Base-by-base conservation (phyloP, 2,797 vertebrate species). In the Aselliscus stoliczkanus region DNA sequence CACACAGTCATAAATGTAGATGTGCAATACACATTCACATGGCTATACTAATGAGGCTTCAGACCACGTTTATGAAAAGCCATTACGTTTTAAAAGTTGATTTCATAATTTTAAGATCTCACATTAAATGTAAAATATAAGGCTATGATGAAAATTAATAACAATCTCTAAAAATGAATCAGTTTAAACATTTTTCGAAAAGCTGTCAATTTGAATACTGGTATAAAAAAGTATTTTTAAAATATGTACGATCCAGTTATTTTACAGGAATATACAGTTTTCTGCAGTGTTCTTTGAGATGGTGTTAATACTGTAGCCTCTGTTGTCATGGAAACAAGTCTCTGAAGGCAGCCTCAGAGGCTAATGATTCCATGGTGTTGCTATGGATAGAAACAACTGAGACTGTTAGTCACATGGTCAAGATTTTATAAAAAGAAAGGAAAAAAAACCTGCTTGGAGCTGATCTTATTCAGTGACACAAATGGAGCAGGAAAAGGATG, bases 301-400 rank as follows among this genome's bases (percentile, higher is more conserved):
- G 64, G 80, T 96, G 25, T 95, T 97, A 96, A 96, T 97, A 96
- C 80, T 96, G 92, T 98, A 97, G 86, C 96, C 88, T 93, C 44
- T 94, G 97, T 97, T 98, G 98, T 98, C 98, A 98, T 98, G 97
- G 97, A 97, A 97, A 98, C 96, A 82, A 80, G 77, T 96, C 97
- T 98, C 97, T 95, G 93, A 97, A 98, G 98, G 98, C 97, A 97
- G 97, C 96, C 97, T 98, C 79, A 82, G 90, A 95, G n/a, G 70
- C 96, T 96, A 97, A 96, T 95, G 98, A 98, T 98, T 98, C 98
- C 73, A 88, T 98, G 97, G 97, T 94, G 95, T 98, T 98, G 97
- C 98, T 98, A 97, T 96, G 97, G 98, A 97, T 97, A 98, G 98
- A 96, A 96, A 98, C 97, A 98, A 96, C 97, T 97, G 96, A 97